Evolutionary conservation across 2,797 vertebrate species (phyloP), one percentile per base, ranked within the genome.

Genomic region (Pipistrellus nathusii): DNA sequence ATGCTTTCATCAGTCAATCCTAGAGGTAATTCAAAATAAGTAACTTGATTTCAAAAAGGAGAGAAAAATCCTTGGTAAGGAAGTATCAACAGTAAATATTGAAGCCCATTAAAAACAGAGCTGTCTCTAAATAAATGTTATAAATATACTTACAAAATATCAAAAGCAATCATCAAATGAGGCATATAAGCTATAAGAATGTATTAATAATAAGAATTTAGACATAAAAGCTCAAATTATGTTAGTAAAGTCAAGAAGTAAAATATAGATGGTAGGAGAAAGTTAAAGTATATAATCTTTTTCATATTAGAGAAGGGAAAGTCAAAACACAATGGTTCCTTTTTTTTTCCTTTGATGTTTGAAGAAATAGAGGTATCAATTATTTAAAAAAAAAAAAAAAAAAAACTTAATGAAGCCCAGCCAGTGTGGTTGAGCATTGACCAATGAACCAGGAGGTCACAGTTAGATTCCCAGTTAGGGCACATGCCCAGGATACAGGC

Each of bases 1-100:
- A n/a, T 30, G 73, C 9, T 77, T 62, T 83, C 59, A 51, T 91
- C 41, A 27, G 21, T 71, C 76, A 86, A 77, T 23, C 57, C 46
- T 44, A 77, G 85, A 92, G 55, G 10, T 69, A 35, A 89, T 48
- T 81, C 68, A 88, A 76, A 90, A 77, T 38, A 57, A 86, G 55
- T 13, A 84, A 73, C 27, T 81, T 9, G 4, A 77, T 86, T 59
- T 27, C 30, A 18, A 57, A 53, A 35, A 2, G 32, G 38, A 77
- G 11, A 77, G 20, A 11, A 7, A 51, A 62, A 25, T 77, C 7
- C 68, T 81, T 55, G 8, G 8, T 55, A 35, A 51, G 27, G 88
- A 77, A 69, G n/a, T 44, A 55, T 15, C 68, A 66, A 30, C 1
- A 27, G 21, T 82, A 73, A 73, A 72, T 32, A 78, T 23, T 32